These are phyloP conservation scores for Prenolepis imparis DNA, from an alignment of 2,888 invertebrate species.

Conservation along the genomic window DNA sequence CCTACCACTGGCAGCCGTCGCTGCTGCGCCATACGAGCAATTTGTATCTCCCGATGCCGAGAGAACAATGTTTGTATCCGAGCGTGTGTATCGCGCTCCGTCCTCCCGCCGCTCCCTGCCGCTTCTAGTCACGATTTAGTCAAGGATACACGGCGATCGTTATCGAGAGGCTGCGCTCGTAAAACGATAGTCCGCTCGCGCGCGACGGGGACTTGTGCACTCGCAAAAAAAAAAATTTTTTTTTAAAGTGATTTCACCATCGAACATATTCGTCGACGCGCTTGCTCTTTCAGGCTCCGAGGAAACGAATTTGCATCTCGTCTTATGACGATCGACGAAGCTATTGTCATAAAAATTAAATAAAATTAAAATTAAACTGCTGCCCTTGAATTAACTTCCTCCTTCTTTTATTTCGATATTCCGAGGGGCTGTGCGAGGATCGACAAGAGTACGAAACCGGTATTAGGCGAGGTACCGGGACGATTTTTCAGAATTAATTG, in stretches of 20 bases:
- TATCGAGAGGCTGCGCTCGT: slow-evolving; percentile 84
- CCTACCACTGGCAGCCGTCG: slow-evolving; percentile 23
- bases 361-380: not conserved
- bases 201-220: slow-evolving; percentile 51
- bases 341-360: not conserved
- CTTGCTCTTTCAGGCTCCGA: too few relatives aligned
- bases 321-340: not conserved
- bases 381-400: not conserved
- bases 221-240: not conserved
- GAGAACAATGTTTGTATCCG: slow-evolving; percentile 52
- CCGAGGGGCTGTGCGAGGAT: not conserved
- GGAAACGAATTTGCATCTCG: too few relatives aligned
- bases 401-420: not conserved
- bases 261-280: not conserved
- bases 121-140: slow-evolving; percentile 86
- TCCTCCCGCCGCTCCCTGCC: slow-evolving; percentile 56
- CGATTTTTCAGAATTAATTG: slow-evolving; percentile 82
- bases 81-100: slow-evolving; percentile 63
- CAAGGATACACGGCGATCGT: slow-evolving; percentile 85
- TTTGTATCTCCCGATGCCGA: slow-evolving; percentile 47
- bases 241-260: slow-evolving; percentile 7
- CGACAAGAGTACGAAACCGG: slow-evolving; percentile 71
- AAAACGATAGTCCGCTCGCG: slow-evolving; percentile 82
- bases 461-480: slow-evolving; percentile 75
- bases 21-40: slow-evolving; percentile 67